A percentile compares a stretch with the other conserved stretches of the same genome.
phyloP scores from a whole-genome alignment of 2,888 invertebrate species.

The Drosophila fungiperda region DNA sequence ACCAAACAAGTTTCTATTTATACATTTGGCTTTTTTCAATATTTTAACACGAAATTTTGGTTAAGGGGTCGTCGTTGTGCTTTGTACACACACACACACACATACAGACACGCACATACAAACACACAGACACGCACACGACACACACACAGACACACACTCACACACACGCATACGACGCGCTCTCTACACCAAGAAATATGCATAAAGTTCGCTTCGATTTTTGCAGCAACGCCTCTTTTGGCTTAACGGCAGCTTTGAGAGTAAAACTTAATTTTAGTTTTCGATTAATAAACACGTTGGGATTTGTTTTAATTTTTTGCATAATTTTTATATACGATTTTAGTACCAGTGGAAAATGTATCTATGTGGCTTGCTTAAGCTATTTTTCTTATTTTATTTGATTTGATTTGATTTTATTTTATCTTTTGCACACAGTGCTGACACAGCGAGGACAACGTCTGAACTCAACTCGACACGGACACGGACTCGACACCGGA shows the following conservation, averaged over 20 bases:
- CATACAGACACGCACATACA: constrained; percentile 33
- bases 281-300: not conserved
- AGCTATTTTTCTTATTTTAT: constrained; percentile 46
- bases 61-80: constrained; percentile 12
- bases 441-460: constrained; percentile 65
- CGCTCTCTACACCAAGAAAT: constrained; percentile 73
- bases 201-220: constrained; percentile 66
- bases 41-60: constrained; percentile 20
- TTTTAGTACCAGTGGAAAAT: constrained; percentile 69
- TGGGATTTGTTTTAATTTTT: constrained; percentile 7
- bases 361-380: constrained; percentile 73
- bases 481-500: constrained; percentile 67
- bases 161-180: constrained; percentile 40
- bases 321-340: constrained; percentile 34
- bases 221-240: constrained; percentile 72
- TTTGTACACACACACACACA: constrained; percentile 36
- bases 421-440: constrained; percentile 64
- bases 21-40: constrained; percentile 9
- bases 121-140: constrained; percentile 33
- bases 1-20: constrained; percentile 2
- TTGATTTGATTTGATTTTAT: constrained; percentile 5
- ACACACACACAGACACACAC: constrained; percentile 6
- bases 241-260: constrained; percentile 31
- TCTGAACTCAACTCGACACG: constrained; percentile 76
- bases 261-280: constrained; percentile 12